Evolutionary conservation across 2,797 vertebrate species (phyloP).

Genomic region (Lindbergichthys nudifrons): DNA sequence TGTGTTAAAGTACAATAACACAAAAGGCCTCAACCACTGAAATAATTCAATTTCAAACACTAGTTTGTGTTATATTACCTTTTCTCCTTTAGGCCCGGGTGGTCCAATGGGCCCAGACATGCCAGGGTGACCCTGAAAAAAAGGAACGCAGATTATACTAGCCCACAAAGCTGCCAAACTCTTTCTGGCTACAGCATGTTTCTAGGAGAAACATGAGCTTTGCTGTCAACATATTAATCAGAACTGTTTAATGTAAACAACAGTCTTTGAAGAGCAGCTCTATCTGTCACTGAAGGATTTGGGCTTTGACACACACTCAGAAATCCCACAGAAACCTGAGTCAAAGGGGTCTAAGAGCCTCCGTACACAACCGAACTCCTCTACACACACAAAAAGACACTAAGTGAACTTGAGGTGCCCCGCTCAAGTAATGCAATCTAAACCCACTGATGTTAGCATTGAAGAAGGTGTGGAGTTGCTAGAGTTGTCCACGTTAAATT

Average conservation of each 20-base stretch:
- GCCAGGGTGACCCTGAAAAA: conserved; percentile 90
- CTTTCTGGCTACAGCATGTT: conserved; percentile 43
- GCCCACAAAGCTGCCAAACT: neutral
- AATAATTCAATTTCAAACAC: neutral
- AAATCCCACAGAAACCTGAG: conserved; percentile 54
- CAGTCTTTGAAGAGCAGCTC: conserved; percentile 15
- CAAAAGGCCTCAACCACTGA: neutral
- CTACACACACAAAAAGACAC: conserved; percentile 2
- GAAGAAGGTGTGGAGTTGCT: conserved; percentile 3
- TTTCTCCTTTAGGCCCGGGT: conserved; percentile 95
- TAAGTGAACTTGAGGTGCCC: conserved; percentile 48
- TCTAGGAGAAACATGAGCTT: conserved; percentile 24
- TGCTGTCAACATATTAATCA: conserved; percentile 54
- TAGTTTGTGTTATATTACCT: conserved; percentile 82
- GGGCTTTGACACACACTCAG: conserved; percentile 39
- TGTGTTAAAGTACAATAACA: neutral
- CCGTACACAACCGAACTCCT: conserved; percentile 9
- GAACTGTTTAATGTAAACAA: conserved; percentile 49
- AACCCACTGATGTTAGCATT: conserved; percentile 22
- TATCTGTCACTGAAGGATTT: conserved; percentile 42
- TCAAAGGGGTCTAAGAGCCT: conserved; percentile 18
- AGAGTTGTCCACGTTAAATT: conserved; percentile 17
- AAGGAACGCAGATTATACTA: conserved; percentile 42
- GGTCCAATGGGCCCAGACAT: conserved; percentile 88
- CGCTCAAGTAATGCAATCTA: conserved; percentile 47